phyloP scores from a whole-genome alignment of 2,113 vertebrate genomes.

The Spheniscus mendiculus region DNA sequence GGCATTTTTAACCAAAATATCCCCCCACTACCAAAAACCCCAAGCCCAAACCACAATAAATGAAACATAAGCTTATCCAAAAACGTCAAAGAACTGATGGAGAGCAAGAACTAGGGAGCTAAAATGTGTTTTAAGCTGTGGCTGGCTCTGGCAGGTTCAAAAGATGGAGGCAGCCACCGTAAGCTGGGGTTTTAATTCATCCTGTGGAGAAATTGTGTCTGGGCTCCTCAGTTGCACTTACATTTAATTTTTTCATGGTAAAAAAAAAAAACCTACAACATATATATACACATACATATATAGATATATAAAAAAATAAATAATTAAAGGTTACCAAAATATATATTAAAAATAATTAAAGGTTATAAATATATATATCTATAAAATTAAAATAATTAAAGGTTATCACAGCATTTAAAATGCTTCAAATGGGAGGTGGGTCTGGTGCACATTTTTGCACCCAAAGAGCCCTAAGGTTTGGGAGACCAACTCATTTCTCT shows the following conservation, averaged over 20 bases:
- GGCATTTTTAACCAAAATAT: background rate
- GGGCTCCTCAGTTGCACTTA: background rate
- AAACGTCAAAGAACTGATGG: background rate
- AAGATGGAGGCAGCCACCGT: background rate
- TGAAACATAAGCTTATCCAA: background rate
- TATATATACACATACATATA: no score
- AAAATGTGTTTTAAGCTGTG: background rate
- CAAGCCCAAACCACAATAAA: background rate
- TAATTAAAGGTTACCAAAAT: no score
- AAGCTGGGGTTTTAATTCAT: background rate
- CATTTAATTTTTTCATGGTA: background rate
- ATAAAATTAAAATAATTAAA: background rate
- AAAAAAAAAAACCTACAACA: background rate
- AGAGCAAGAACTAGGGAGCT: background rate
- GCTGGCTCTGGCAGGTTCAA: background rate
- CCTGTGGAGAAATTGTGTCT: background rate
- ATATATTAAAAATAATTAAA: no score
- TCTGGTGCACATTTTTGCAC: background rate
- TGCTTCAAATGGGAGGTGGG: background rate
- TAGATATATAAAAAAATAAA: background rate
- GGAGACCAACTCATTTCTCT: background rate
- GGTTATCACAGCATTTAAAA: background rate
- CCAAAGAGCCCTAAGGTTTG: background rate
- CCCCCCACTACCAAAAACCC: background rate
- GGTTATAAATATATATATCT: no score